Base-by-base conservation (phyloP, 2,113 vertebrate species). In the Melanerpes aurifrons region DNA sequence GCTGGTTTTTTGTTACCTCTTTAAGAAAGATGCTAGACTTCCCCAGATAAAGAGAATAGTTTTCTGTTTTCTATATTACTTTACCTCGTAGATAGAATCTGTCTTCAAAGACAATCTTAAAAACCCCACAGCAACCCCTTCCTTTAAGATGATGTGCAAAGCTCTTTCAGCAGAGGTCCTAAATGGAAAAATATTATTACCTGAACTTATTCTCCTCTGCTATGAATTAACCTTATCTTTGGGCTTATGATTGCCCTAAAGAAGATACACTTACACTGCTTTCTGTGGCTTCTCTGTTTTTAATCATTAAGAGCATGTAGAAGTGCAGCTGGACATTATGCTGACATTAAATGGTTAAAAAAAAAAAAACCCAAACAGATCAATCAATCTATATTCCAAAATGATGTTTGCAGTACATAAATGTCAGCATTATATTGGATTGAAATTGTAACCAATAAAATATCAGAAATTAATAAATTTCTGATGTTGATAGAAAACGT, bases 11-110 rank as follows among this genome's bases (percentile, higher is more conserved):
- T 89, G 37, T 47, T 95, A 7, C n/a, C 50, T 78, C 87, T 94
- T 81, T 62, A 92, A 88, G 91, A 93, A 92, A 32, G 11, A 31
- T 92, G 90, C 63, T 73, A 82, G 86, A 59, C 85, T 94, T 88
- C 17, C 54, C 26, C 35, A 91, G 77, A 62, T 1, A 3, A 75
- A 64, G 8, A 32, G 58, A 73, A 19, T 35, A 66, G 53, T 90
- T 87, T 72, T 66, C 66, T 91, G 17, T 76, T 95, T 91, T 84
- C 64, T 53, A 32, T 83, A 12, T 61, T 78, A 57, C 26, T 86
- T 91, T 50, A 57, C 18, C 10, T 88, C 72, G 17, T 8, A 35
- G 82, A 37, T 72, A 37, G 21, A 67, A 13, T 76, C 35, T 59
- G 28, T 26, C 63, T 85, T 83, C 40, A 59, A 69, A 94, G 80